Evolutionary conservation across 1,140 invertebrate species (phyloP).

Genomic region (Artemia franciscana): DNA sequence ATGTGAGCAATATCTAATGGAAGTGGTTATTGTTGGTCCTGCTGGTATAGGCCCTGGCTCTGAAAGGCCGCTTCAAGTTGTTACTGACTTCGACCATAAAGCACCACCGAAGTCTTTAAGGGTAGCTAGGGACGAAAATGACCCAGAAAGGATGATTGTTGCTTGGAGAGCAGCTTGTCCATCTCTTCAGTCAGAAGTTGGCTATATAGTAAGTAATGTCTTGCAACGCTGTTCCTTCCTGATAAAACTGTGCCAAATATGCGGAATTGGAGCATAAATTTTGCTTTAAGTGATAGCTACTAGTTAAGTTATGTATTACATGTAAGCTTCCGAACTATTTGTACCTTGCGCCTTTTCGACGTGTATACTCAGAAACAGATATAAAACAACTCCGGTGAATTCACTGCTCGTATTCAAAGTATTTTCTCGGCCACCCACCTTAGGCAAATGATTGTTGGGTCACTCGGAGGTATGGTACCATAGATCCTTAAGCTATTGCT

Average conservation of each 20-base stretch:
- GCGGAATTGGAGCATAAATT: neutral
- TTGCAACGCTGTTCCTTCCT: neutral
- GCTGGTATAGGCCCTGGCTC: constrained; percentile 35
- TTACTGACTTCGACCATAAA: constrained; percentile 33
- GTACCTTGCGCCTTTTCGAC: no score
- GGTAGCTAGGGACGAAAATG: constrained; percentile 13
- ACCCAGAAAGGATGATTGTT: constrained; percentile 19
- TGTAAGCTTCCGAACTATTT: no score
- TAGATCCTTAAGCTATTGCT: no score
- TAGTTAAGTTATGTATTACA: no score
- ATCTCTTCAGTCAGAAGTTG: constrained; percentile 15
- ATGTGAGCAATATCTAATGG: constrained; percentile 45
- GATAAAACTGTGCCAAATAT: neutral
- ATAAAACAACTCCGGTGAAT: no score
- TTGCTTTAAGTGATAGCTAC: no score
- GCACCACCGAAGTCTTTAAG: constrained; percentile 32
- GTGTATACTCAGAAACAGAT: no score
- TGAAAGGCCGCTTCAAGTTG: constrained; percentile 23
- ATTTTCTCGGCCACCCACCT: no score
- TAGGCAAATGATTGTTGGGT: no score
- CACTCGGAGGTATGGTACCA: no score
- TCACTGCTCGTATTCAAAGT: no score
- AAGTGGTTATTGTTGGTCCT: constrained; percentile 37
- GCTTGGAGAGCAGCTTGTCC: constrained; percentile 21
- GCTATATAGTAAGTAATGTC: constrained; percentile 12